Evolutionary conservation across 2,888 invertebrate species (phyloP).

Genomic region (Ditylenchus weischeri): DNA sequence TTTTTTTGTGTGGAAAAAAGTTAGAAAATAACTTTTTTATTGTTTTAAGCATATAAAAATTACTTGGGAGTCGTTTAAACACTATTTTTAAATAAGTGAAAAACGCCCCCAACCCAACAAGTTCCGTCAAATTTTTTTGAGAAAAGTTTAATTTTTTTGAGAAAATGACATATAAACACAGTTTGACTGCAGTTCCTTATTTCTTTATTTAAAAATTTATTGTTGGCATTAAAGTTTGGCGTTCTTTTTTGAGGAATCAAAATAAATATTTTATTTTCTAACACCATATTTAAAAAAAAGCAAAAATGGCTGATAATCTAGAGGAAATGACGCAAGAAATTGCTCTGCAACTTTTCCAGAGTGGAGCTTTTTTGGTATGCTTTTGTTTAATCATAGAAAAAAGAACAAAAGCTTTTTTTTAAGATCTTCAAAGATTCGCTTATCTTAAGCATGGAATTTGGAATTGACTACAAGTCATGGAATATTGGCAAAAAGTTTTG

Average conservation of each 20-base stretch:
- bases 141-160: too few species aligned
- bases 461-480: constrained; percentile 89
- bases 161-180: too few species aligned
- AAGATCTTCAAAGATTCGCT: constrained; percentile 73
- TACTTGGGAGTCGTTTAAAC: too few species aligned
- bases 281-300: not conserved
- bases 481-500: constrained; percentile 83
- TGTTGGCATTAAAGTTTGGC: not conserved
- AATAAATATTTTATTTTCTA: constrained; percentile 11
- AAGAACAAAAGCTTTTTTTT: constrained; percentile 5
- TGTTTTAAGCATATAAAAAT: too few species aligned
- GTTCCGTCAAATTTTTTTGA: too few species aligned
- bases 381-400: constrained; percentile 8
- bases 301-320: constrained; percentile 11
- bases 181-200: too few species aligned
- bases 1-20: too few species aligned
- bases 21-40: too few species aligned
- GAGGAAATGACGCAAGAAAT: constrained; percentile 29
- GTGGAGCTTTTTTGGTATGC: constrained; percentile 22
- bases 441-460: constrained; percentile 87
- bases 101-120: too few species aligned
- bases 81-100: too few species aligned
- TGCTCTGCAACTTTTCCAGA: constrained; percentile 22
- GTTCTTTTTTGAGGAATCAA: not conserved
- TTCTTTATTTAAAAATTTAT: not conserved